phyloP scores from a whole-genome alignment of 2,888 invertebrate species.

The Papilio gigon region DNA sequence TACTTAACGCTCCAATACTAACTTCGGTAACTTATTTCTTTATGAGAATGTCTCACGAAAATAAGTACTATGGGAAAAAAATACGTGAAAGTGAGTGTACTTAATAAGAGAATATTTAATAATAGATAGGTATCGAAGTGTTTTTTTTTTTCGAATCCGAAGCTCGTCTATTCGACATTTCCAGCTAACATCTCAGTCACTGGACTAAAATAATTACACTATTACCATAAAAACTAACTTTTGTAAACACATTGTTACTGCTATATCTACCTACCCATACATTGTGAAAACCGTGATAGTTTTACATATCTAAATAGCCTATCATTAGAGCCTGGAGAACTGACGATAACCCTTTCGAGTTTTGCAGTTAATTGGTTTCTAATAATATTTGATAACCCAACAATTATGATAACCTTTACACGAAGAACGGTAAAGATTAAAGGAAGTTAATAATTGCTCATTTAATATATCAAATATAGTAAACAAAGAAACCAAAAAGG shows the following conservation, averaged over 20 bases:
- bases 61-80: no score
- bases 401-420: background rate
- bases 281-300: background rate
- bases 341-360: background rate
- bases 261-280: background rate
- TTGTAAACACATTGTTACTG: background rate
- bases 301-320: background rate
- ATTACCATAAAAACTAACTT: background rate
- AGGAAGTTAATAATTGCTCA: background rate
- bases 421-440: background rate
- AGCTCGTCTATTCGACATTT: background rate
- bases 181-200: background rate
- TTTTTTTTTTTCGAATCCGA: background rate
- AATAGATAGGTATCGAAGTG: background rate
- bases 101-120: no score
- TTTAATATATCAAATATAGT: background rate
- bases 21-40: background rate
- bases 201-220: background rate
- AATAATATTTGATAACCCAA: slow-evolving; percentile 6
- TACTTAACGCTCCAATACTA: background rate
- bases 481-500: no score
- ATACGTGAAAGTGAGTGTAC: no score
- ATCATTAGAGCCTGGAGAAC: background rate
- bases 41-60: background rate
- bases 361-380: slow-evolving; percentile 3